Evolutionary conservation across 2,888 invertebrate species (phyloP), one percentile per base, ranked within the genome.

Genomic region (Drosophila tanythrix): DNA sequence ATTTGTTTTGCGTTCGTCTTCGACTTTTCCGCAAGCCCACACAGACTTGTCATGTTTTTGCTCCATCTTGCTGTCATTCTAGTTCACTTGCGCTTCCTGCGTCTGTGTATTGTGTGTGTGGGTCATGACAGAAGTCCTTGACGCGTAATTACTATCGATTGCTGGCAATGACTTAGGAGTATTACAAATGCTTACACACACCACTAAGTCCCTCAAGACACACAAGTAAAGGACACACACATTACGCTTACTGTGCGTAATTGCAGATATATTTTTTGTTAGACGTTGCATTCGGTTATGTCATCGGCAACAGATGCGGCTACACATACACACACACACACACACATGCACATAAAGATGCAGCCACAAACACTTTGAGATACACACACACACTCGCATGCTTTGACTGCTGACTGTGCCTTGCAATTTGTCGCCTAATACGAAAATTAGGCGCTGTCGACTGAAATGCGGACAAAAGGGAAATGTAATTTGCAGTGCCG

Each of bases 141-240:
- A 79, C 27, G 55, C 62, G 74, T 79, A 81, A 79, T 79, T 79
- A 81, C 70, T 79, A 79, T 79, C 76, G 81, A 81, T 79, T 81
- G 70, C 59, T 74, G 70, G 52, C 77, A 76, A 81, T 77, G 77
- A 81, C 81, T 81, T 70, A 58, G 55, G 60, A 59, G 72, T 58
- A 72, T 76, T 68, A 72, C 76, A 60, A 76, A 43, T 55, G 55
- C 64, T 71, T 50, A 68, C 61, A 60, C 52, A 76, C 48, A 38
- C 25, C 29, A 38, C 31, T 40, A 51, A 27, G 13, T 43, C 43
- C 64, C 36, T 55, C 29, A 55, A 65, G 52, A 35, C 38, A 31
- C 43, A 51, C 29, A 53, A 46, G 21, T 15, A 46, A 46, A 21
- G 7, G n/a, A 31, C 51, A 51, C 40, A 40, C 36, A 58, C 33